Evolutionary conservation across 2,888 invertebrate species (phyloP), one percentile per base, ranked within the genome.

Genomic region (Rotaria magnacalcarata): DNA sequence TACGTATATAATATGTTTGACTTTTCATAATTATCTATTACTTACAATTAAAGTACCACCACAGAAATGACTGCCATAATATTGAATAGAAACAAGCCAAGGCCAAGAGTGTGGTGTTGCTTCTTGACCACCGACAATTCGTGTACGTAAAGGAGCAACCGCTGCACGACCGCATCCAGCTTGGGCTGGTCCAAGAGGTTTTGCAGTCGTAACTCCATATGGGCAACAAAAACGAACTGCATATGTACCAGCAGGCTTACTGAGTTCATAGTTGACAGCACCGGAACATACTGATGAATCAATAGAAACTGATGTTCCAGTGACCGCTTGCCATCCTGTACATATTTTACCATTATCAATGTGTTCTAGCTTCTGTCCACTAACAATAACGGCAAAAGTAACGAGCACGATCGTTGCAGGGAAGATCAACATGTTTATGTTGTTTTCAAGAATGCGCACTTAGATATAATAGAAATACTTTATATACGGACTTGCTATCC

Each of bases 41-140:
- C 47, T 43, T 43, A 47, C 80, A n/a, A 80, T 47, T n/a, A 84
- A 54, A 47, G 50, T 34, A 4, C 54, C 84, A 52, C 84, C 84
- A 54, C 84, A 84, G 8, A 34, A 54, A 54, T 84, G 84, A 19
- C 3, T 24, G 6, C 84, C 54, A 19, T 19, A 8, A 21, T 52
- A 54, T 54, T 50, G 52, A 16, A 84, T 19, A 54, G 52, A 54
- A 19, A 84, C 54, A 34, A 84, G 84, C 52, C 52, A 50, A n/a
- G 84, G 84, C 84, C 84, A 84, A 6, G 52, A 54, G 54, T 84
- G 50, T 34, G 84, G 54, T 34, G 14, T n/a, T 27, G 84, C 84
- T 52, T 54, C 54, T 43, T 47, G 41, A 34, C 84, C 84, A 84
- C 84, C 84, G 14, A 84, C 54, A 34, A 84, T 84, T 52, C 54